Conservation (phyloP, 2,888 invertebrate species). For the Suillia variegata region DNA sequence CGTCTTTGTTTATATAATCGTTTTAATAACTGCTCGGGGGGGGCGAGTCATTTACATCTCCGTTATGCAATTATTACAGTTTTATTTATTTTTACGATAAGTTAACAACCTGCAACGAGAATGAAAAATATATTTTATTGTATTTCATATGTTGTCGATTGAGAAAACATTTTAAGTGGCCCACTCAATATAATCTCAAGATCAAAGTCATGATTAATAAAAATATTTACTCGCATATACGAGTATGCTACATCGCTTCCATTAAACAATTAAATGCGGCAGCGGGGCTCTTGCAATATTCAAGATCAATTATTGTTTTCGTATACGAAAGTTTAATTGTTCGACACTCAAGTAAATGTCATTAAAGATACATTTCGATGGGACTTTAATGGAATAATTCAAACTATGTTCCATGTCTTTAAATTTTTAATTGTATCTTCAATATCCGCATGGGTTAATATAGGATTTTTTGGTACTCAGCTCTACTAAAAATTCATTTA, state of each 20-base stretch:
- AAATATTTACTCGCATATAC: constrained; percentile 24
- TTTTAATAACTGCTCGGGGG: constrained; percentile 15
- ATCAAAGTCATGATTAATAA: constrained; percentile 50
- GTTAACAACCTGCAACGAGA: constrained; percentile 42
- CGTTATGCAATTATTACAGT: constrained; percentile 29
- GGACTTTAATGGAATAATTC: too few relatives aligned
- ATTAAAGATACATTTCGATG: too few relatives aligned
- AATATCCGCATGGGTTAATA: too few relatives aligned
- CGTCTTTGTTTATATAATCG: constrained; percentile 4
- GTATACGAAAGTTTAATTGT: constrained; percentile 42
- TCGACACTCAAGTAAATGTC: too few relatives aligned
- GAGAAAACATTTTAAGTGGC: background rate
- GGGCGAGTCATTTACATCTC: constrained; percentile 54
- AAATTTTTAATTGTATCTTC: too few relatives aligned
- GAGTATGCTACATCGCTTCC: background rate
- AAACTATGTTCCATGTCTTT: too few relatives aligned
- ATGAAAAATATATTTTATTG: too few relatives aligned
- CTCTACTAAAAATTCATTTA: too few relatives aligned
- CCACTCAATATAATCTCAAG: constrained; percentile 24
- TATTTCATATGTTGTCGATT: too few relatives aligned
- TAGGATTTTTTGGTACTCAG: too few relatives aligned
- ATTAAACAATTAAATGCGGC: background rate
- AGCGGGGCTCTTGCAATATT: too few relatives aligned
- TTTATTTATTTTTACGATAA: constrained; percentile 22
- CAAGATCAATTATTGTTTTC: constrained; percentile 38